phyloP scores from a whole-genome alignment of 2,888 invertebrate genomes.

The Lacanobia oleracea region DNA sequence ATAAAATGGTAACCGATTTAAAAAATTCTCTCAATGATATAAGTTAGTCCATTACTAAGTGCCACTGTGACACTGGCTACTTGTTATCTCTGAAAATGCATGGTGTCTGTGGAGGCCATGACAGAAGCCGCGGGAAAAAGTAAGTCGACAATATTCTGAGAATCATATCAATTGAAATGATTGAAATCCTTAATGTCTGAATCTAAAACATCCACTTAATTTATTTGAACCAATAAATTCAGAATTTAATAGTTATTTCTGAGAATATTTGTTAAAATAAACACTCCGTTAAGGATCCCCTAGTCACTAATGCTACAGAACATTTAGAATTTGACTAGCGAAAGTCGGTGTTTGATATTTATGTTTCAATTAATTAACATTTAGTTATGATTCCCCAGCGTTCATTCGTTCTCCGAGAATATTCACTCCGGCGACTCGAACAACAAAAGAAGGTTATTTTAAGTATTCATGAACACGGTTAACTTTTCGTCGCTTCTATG shows the following conservation, averaged over 20 bases:
- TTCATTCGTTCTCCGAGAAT: conserved; percentile 50
- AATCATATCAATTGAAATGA: conserved; percentile 6
- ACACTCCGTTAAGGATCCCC: conserved; percentile 13
- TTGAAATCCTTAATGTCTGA: not conserved
- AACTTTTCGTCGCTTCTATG: conserved; percentile 73
- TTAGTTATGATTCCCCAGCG: conserved; percentile 50
- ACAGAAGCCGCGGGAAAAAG: not conserved
- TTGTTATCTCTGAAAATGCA: not conserved
- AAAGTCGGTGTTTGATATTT: conserved; percentile 44
- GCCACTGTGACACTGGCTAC: not conserved
- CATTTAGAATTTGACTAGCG: conserved; percentile 23
- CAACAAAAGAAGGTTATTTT: conserved; percentile 76
- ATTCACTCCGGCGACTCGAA: conserved; percentile 51
- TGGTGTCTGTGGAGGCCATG: not conserved
- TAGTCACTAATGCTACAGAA: conserved; percentile 19
- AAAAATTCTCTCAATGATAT: not conserved
- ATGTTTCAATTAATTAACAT: conserved; percentile 57
- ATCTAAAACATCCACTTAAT: not conserved
- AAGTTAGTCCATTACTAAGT: not conserved
- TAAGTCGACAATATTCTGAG: not conserved
- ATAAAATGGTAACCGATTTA: too few species aligned
- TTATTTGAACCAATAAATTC: conserved; percentile 18
- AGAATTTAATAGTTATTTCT: conserved; percentile 4
- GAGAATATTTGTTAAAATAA: conserved; percentile 20
- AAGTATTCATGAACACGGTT: conserved; percentile 74